phyloP scores from a whole-genome alignment of 2,113 vertebrate species.

The Prinia subflava region DNA sequence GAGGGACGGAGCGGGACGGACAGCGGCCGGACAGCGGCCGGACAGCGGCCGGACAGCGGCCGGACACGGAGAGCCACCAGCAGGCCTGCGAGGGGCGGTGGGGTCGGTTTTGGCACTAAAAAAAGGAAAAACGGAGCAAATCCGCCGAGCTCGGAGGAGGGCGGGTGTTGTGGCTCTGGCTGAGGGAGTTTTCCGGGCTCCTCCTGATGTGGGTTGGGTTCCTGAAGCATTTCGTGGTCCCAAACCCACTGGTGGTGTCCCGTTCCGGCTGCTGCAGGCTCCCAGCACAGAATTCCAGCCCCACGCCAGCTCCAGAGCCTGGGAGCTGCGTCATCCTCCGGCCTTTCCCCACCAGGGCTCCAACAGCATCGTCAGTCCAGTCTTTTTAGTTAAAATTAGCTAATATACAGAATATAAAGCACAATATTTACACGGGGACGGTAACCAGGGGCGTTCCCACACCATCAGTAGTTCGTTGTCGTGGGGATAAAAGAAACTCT shows the following conservation, averaged over 20 bases:
- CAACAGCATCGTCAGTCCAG: constrained; percentile 11
- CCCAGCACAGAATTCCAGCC: neutral
- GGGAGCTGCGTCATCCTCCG: neutral
- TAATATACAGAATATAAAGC: constrained; percentile 82
- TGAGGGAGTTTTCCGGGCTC: neutral
- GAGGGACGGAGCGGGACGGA: neutral
- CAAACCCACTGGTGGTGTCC: neutral
- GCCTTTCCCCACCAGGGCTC: neutral
- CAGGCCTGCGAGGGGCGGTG: neutral
- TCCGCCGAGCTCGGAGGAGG: neutral
- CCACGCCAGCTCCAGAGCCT: neutral
- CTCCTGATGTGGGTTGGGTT: neutral
- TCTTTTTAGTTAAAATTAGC: constrained; percentile 71
- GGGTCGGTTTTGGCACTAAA: constrained; percentile 49
- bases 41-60: fast-evolving
- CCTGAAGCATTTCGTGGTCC: neutral
- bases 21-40: fast-evolving
- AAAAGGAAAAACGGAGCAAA: neutral
- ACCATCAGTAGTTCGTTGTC: constrained; percentile 67
- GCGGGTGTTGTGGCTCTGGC: neutral
- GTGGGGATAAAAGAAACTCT: constrained; percentile 15
- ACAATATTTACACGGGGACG: constrained; percentile 75
- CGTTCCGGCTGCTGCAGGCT: neutral
- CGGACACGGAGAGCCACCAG: neutral
- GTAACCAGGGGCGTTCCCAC: constrained; percentile 67